Conservation (phyloP, 2,888 invertebrate species). For the Noctua comes region DNA sequence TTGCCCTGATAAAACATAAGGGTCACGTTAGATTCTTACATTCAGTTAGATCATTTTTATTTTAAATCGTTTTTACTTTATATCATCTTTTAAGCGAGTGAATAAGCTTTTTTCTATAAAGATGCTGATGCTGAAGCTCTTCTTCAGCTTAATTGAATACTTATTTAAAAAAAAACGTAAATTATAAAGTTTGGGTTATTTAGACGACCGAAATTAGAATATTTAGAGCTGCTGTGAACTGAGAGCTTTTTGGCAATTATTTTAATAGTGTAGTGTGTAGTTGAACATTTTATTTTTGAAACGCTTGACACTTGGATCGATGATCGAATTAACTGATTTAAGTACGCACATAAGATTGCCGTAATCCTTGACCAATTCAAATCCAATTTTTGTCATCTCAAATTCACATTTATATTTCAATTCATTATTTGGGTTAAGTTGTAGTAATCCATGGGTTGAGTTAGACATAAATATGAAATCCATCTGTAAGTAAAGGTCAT, state of each 20-base stretch:
- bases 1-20: slow-evolving; percentile 33
- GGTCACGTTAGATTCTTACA: slow-evolving; percentile 42
- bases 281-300: neutral
- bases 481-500: neutral
- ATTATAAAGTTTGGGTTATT: neutral
- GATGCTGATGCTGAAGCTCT: neutral
- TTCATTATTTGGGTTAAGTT: neutral
- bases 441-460: neutral
- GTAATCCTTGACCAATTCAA: neutral
- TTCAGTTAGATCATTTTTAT: neutral
- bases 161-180: neutral
- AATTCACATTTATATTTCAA: neutral
- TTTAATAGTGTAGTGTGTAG: neutral
- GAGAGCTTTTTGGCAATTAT: neutral
- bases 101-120: neutral
- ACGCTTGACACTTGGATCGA: neutral
- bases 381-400: neutral
- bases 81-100: slow-evolving; percentile 4
- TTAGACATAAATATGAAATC: neutral
- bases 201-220: neutral
- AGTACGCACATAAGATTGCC: neutral
- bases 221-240: neutral
- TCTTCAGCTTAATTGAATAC: too few relatives aligned
- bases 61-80: neutral
- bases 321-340: neutral